phyloP scores from a whole-genome alignment of 2,113 vertebrate genomes.

The Tachycineta bicolor region DNA sequence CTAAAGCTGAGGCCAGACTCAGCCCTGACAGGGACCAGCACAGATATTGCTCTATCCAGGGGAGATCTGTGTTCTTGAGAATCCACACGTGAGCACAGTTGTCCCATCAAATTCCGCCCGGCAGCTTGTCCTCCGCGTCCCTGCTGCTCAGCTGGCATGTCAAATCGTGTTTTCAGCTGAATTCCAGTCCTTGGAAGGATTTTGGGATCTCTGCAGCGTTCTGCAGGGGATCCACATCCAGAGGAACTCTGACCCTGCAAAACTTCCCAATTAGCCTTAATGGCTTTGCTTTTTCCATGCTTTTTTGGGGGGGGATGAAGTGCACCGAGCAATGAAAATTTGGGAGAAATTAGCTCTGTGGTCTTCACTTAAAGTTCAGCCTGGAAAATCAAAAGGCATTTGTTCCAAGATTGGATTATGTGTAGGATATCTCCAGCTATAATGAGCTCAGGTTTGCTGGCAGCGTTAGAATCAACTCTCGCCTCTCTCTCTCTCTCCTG shows the following conservation, averaged over 20 bases:
- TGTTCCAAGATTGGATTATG: not conserved
- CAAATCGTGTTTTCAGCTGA: not conserved
- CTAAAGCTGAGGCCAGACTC: not conserved
- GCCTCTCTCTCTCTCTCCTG: slow-evolving; percentile 6
- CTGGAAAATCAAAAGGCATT: slow-evolving; percentile 6
- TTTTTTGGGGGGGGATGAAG: not conserved
- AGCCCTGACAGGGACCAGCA: not conserved
- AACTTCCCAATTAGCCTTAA: not conserved
- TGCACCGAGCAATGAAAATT: not conserved
- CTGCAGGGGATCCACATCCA: not conserved
- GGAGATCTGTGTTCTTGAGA: not conserved
- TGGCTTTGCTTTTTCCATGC: not conserved
- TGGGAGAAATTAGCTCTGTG: not conserved
- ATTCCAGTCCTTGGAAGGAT: not conserved
- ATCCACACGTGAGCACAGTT: not conserved
- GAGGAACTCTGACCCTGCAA: not conserved
- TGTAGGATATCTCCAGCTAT: slow-evolving; percentile 25
- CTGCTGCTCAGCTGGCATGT: not conserved
- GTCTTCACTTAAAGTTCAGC: not conserved
- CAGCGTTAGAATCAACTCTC: not conserved
- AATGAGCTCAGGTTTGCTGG: slow-evolving; percentile 38
- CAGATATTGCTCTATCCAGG: not conserved
- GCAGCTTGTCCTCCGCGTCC: not conserved
- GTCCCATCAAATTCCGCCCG: not conserved
- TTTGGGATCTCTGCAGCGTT: not conserved